Percentiles rank a stretch among this genome's conserved stretches.
These are phyloP conservation scores for Hymenochirus boettgeri DNA, from an alignment of 2,113 vertebrate genomes.

Conservation along the genomic window DNA sequence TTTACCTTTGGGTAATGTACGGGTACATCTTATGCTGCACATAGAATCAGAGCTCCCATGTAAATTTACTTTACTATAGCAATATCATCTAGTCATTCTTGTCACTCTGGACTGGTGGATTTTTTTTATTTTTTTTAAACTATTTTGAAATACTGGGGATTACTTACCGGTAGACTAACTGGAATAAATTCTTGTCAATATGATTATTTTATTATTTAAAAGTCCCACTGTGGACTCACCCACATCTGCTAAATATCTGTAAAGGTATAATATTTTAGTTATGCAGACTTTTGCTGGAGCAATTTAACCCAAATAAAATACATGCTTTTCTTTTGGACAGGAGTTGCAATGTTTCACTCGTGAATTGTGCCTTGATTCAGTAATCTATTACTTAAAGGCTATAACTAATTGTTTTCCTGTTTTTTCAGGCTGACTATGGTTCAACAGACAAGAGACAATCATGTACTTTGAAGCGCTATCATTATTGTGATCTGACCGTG, in stretches of 20 bases:
- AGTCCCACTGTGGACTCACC: background rate
- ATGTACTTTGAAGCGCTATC: too few species aligned
- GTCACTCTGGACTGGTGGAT: too few species aligned
- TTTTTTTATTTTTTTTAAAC: too few species aligned
- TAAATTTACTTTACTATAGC: background rate
- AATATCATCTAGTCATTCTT: background rate
- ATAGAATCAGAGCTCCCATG: background rate
- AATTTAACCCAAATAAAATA: too few species aligned
- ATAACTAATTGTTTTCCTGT: background rate
- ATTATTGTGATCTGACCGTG: too few species aligned
- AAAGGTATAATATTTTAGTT: too few species aligned
- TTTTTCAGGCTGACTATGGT: too few species aligned
- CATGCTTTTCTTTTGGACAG: background rate
- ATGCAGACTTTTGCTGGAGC: too few species aligned
- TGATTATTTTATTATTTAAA: too few species aligned
- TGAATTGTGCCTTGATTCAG: constrained; percentile 27
- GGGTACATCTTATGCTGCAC: background rate
- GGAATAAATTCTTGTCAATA: too few species aligned
- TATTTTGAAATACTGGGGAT: background rate
- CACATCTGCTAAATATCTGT: background rate
- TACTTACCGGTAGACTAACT: background rate
- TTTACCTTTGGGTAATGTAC: background rate
- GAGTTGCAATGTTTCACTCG: background rate
- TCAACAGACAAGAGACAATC: too few species aligned
- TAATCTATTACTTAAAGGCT: constrained; percentile 4